phyloP scores from a whole-genome alignment of 2,113 vertebrate species.

The Etheostoma spectabile region DNA sequence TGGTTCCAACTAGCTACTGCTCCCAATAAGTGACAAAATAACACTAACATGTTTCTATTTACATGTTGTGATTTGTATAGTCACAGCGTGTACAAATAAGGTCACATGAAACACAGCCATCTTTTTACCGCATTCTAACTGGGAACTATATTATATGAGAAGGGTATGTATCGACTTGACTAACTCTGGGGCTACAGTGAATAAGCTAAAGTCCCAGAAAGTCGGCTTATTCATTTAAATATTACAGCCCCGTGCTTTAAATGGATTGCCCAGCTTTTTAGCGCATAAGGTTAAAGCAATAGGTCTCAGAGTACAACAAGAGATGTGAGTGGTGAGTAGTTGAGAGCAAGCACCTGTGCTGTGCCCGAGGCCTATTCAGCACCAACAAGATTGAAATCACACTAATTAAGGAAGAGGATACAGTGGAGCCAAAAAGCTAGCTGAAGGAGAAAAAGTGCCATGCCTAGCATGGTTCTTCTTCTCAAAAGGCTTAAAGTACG shows the following conservation, averaged over 20 bases:
- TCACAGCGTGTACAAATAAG: too few relatives aligned
- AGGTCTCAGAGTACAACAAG: slow-evolving; percentile 10
- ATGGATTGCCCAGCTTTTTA: background rate
- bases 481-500: background rate
- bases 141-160: too few relatives aligned
- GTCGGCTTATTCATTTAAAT: background rate
- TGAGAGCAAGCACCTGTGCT: slow-evolving; percentile 33
- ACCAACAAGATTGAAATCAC: background rate
- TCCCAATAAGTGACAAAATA: too few relatives aligned
- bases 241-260: background rate
- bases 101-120: too few relatives aligned
- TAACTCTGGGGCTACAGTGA: too few relatives aligned
- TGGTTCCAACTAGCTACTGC: too few relatives aligned
- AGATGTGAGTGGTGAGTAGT: background rate
- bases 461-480: background rate
- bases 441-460: background rate
- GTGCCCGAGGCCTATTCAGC: background rate
- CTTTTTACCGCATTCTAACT: too few relatives aligned
- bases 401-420: background rate
- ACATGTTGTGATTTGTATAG: too few relatives aligned
- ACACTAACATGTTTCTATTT: too few relatives aligned
- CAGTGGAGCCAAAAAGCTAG: background rate
- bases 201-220: too few relatives aligned
- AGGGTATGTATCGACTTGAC: too few relatives aligned
- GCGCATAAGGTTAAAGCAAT: slow-evolving; percentile 22